Base-by-base conservation (phyloP, 2,888 invertebrate species). In the Hyposoter dolosus region DNA sequence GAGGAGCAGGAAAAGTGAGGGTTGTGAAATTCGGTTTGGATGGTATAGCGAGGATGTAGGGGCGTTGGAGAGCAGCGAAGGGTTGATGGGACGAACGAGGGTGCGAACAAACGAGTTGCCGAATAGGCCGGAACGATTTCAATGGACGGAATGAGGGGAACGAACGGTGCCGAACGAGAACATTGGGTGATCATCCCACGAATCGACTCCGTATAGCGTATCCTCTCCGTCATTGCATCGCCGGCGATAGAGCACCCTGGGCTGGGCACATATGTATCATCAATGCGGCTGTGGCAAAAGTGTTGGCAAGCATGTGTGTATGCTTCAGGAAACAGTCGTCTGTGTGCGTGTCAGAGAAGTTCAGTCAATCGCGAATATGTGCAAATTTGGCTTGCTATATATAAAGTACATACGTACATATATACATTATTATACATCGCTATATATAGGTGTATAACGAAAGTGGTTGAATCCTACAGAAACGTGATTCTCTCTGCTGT, bases 61-160 rank as follows among this genome's bases (percentile, higher is more conserved):
- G 50, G 65, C 82, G 53, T 56, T 43, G 43, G 60, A 82, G 87
- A 71, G 74, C 71, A 84, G 84, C 81, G 79, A 87, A 84, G 83
- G 84, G 74, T 23, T 43, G 32, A 72, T 35, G 68, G 45, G 47
- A 40, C 15, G 60, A 63, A 23, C 60, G 75, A 81, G 83, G 75
- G 77, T 80, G 81, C 83, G 87, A 84, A 85, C 83, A 83, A 83
- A 85, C 78, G 81, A 77, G 74, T 82, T 79, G 83, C 78, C 85
- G 85, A 85, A 83, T 77, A 77, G 76, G 77, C 85, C 80, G 83
- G 63, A 85, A 79, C 85, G 85, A 85, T 85, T 83, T 85, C 66
- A 71, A 65, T 68, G 65, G 50, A 19, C 3, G 23, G 28, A 53
- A 74, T 74, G 45, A 43, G 35, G 23, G 28, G 66, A 79, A n/a